Base-by-base conservation (phyloP, 2,888 invertebrate species). In the Synergus japonicus region DNA sequence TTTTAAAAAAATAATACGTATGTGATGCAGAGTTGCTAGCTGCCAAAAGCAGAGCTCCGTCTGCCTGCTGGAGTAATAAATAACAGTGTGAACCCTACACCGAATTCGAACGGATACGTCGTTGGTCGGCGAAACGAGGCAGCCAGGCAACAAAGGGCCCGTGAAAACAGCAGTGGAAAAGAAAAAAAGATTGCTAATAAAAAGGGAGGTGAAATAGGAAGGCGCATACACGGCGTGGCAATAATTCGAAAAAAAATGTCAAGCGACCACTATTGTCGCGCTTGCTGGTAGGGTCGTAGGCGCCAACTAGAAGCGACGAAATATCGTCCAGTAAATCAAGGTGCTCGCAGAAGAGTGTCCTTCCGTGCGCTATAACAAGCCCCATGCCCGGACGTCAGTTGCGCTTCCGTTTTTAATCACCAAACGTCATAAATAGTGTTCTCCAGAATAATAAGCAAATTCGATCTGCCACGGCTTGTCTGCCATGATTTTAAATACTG, bases 181-280 rank as follows among this genome's bases (percentile, higher is more conserved):
- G 82, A 81, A 83, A 84, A 84, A 83, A 87, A 85, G 83, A 84
- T 85, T 81, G 86, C 82, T 81, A 82, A 79, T 82, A 83, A 83
- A 80, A 79, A 76, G 82, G 79, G 79, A 79, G 78, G 80, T 78
- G 85, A 86, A 87, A 89, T 90, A 89, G 88, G 86, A 89, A 88
- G 88, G 86, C 80, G 83, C 86, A 84, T 85, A 86, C 80, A 77
- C 84, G 85, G 85, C 85, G 86, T 85, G 84, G 88, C 89, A 89
- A 89, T 90, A 89, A 89, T 90, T 89, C 88, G 91, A 91, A 91
- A 91, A 91, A 90, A 92, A 92, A 90, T 90, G 92, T 90, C 91
- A 89, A 89, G 89, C 89, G 89, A 84, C 85, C 86, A 86, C 91
- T 90, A 92, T 92, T 92, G 92, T 91, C 91, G 89, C 88, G 85